Evolutionary conservation across 1,140 invertebrate genomes (phyloP).

Genomic region (Scaptomyza montana): DNA sequence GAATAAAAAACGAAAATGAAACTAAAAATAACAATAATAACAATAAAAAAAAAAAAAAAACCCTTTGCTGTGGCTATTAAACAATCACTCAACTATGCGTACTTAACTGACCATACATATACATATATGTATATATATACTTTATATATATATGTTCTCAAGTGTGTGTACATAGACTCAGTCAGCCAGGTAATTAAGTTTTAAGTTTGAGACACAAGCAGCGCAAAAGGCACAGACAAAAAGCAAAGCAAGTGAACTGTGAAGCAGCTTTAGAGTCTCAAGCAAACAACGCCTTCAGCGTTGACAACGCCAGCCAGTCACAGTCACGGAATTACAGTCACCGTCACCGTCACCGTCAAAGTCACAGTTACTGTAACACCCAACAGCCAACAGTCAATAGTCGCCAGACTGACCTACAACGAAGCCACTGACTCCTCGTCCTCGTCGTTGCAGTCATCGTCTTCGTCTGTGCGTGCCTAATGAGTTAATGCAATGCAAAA

Average conservation of each 20-base stretch:
- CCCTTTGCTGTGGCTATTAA: slow-evolving; percentile 44
- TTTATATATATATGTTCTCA: slow-evolving; percentile 18
- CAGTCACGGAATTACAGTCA: slow-evolving; percentile 16
- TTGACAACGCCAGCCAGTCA: slow-evolving; percentile 18
- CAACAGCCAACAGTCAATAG: slow-evolving; percentile 19
- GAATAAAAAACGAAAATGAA: slow-evolving; percentile 30
- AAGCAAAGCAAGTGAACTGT: slow-evolving; percentile 51
- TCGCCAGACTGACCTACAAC: slow-evolving; percentile 69
- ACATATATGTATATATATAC: not conserved
- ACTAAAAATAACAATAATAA: slow-evolving; percentile 22
- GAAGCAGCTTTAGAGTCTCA: slow-evolving; percentile 23
- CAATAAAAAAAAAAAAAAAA: slow-evolving; percentile 14
- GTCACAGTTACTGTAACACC: slow-evolving; percentile 34
- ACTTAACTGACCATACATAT: slow-evolving; percentile 8
- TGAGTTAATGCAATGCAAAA: slow-evolving; percentile 78
- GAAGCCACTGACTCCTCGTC: slow-evolving; percentile 35
- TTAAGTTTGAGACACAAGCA: slow-evolving; percentile 47
- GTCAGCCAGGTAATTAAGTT: slow-evolving; percentile 71
- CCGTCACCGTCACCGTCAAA: slow-evolving; percentile 28
- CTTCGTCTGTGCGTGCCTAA: slow-evolving; percentile 77
- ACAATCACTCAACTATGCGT: slow-evolving; percentile 46
- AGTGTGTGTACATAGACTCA: slow-evolving; percentile 34
- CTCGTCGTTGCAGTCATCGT: slow-evolving; percentile 31
- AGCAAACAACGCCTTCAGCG: slow-evolving; percentile 6
- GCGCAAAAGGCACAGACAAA: slow-evolving; percentile 6